Conservation (phyloP, 2,888 invertebrate species). For the Phyto melanocephala region DNA sequence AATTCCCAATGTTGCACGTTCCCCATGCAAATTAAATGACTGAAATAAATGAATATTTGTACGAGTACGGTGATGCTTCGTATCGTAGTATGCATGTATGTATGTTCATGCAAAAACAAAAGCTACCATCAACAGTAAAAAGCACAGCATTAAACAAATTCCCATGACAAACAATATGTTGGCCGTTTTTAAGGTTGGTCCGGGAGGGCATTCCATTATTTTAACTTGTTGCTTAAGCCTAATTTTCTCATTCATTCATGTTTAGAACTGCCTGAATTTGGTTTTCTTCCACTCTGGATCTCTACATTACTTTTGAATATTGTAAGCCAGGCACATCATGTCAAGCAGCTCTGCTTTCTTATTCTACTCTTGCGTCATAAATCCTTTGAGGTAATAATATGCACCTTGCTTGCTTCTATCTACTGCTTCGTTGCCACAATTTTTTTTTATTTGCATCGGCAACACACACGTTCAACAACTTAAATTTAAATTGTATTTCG, state of each 20-base stretch:
- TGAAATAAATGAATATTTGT: conserved; percentile 43
- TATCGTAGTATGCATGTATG: background rate
- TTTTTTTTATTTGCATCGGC: conserved; percentile 45
- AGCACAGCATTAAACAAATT: conserved; percentile 44
- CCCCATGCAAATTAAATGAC: conserved; percentile 64
- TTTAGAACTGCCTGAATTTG: conserved; percentile 30
- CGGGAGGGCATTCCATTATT: conserved; percentile 42
- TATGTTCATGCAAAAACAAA: conserved; percentile 9
- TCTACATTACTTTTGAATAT: background rate
- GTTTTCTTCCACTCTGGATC: background rate
- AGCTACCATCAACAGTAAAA: conserved; percentile 24
- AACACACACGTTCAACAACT: conserved; percentile 65
- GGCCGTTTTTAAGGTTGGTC: conserved; percentile 47
- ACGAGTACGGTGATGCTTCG: conserved; percentile 16
- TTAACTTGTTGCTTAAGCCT: conserved; percentile 42
- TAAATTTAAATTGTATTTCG: conserved; percentile 66
- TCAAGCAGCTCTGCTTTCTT: conserved; percentile 23
- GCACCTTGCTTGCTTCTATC: conserved; percentile 71
- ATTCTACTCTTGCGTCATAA: conserved; percentile 69
- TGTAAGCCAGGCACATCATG: conserved; percentile 51
- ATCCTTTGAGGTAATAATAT: conserved; percentile 76
- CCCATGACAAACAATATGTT: conserved; percentile 58
- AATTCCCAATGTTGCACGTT: conserved; percentile 50
- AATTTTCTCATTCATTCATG: conserved; percentile 61
- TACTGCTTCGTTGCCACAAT: conserved; percentile 33